Evolutionary conservation across 37 sponge, comb jelly and placozoan species (phyloP).

Genomic region (Amphimedon queenslandica): DNA sequence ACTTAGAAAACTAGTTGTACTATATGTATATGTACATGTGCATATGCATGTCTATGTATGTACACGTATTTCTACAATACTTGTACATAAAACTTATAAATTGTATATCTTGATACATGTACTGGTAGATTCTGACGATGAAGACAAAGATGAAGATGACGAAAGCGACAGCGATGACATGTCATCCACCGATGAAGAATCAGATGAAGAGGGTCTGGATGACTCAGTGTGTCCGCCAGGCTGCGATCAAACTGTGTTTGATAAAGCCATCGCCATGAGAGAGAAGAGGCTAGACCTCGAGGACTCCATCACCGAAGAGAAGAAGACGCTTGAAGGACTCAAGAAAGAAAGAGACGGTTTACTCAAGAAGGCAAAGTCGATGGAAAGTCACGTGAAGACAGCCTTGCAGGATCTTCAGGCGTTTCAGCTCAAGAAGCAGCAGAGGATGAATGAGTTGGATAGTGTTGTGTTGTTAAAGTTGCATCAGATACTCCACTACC

Average conservation of each 20-base stretch:
- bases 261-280: conserved; percentile 66
- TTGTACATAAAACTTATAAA: no score
- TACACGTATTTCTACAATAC: no score
- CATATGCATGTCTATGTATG: no score
- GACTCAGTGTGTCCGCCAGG: conserved; percentile 92
- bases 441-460: conserved; percentile 93
- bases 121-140: no score
- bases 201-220: conserved; percentile 66
- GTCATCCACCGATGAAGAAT: conserved; percentile 22
- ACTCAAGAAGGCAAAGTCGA: conserved; percentile 89
- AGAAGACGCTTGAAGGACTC: conserved; percentile 67
- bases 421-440: conserved; percentile 92
- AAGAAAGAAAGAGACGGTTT: conserved; percentile 83
- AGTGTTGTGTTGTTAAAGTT: conserved; percentile 78
- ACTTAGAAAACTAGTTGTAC: no score
- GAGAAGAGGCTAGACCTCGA: conserved; percentile 87
- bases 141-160: conserved; percentile 43
- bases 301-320: conserved; percentile 82
- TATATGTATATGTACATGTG: no score
- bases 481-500: conserved; percentile 76
- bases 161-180: conserved; percentile 75
- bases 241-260: conserved; percentile 82
- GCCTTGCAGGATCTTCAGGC: conserved; percentile 83
- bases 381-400: conserved; percentile 84
- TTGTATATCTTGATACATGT: no score